A percentile compares a stretch with the other conserved stretches of the same genome.
Conservation (phyloP, 64 coral and sea anemone genomes). For the Pocillopora verrucosa region DNA sequence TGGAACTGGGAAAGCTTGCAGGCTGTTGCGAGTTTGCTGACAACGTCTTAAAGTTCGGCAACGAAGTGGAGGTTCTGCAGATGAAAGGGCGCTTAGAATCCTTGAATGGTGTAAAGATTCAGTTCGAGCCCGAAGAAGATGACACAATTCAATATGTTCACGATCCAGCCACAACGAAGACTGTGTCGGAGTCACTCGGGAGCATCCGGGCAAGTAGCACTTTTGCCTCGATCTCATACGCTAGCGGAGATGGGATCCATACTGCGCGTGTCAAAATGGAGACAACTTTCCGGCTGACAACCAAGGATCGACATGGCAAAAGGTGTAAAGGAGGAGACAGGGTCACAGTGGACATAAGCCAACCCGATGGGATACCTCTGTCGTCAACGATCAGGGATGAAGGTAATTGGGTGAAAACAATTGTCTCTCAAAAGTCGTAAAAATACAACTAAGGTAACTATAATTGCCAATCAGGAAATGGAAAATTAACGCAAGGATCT, state of each 20-base stretch:
- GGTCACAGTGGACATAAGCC: conserved; percentile 75
- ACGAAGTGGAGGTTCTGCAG: conserved; percentile 89
- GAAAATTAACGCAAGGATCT: too few species aligned
- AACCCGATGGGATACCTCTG: conserved; percentile 79
- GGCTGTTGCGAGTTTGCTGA: conserved; percentile 96
- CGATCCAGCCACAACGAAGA: conserved; percentile 55
- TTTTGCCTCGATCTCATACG: conserved; percentile 96
- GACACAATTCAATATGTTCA: conserved; percentile 91
- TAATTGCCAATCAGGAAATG: too few species aligned
- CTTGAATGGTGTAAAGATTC: conserved; percentile 76
- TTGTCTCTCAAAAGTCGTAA: too few species aligned
- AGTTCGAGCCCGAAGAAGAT: conserved; percentile 92
- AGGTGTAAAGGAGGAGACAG: conserved; percentile 86
- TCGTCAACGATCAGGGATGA: conserved; percentile 74
- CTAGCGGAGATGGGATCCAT: conserved; percentile 86
- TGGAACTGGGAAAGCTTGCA: conserved; percentile 88
- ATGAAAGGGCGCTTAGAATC: conserved; percentile 84
- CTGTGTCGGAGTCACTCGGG: conserved; percentile 75
- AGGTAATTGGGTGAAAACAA: conserved; percentile 37
- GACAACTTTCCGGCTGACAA: conserved; percentile 82
- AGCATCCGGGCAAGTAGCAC: conserved; percentile 88
- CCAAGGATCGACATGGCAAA: conserved; percentile 88
- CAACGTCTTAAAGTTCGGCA: conserved; percentile 88
- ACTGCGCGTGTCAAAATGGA: conserved; percentile 93
- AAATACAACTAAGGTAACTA: too few species aligned